Conservation (phyloP, 37 sponge, comb jelly and placozoan genomes). For the Aplysina aerophoba region DNA sequence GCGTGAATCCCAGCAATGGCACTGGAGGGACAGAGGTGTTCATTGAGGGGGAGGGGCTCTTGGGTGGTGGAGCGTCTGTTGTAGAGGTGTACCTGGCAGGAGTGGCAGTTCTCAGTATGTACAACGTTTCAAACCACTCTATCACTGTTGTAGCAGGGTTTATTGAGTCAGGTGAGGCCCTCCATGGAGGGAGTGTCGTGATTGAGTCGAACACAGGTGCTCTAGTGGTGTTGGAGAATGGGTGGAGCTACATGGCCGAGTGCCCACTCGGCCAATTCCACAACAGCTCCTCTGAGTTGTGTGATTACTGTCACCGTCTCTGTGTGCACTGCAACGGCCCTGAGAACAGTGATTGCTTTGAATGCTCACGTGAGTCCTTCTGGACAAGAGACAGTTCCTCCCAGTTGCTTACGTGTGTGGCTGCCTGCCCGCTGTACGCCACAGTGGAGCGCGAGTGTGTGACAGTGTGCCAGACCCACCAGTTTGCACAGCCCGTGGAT, state of each 20-base stretch:
- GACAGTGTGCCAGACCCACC: conserved; percentile 47
- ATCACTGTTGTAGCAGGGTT: conserved; percentile 51
- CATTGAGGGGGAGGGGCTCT: conserved; percentile 54
- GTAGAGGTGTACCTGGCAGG: conserved; percentile 47
- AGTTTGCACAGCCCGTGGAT: conserved; percentile 37
- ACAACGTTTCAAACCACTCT: neutral
- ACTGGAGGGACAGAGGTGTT: conserved; percentile 41
- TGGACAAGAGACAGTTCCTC: neutral
- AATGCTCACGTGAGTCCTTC: conserved; percentile 45
- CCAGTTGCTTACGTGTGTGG: conserved; percentile 44
- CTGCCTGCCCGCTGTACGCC: conserved; percentile 47
- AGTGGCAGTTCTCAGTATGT: conserved; percentile 24
- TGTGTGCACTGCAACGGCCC: conserved; percentile 54
- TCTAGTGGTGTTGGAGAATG: conserved; percentile 10
- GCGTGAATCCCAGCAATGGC: conserved; percentile 57
- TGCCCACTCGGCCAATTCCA: conserved; percentile 54
- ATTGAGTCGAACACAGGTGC: conserved; percentile 75
- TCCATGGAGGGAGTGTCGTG: conserved; percentile 29
- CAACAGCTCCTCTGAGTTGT: conserved; percentile 15
- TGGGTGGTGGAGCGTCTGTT: conserved; percentile 59
- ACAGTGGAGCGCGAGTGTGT: conserved; percentile 53
- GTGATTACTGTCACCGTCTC: conserved; percentile 43
- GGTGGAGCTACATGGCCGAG: conserved; percentile 50
- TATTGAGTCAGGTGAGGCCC: conserved; percentile 10
- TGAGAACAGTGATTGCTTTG: conserved; percentile 38